Evolutionary conservation across 35 echinoderm and acorn worm species (phyloP).

Genomic region (Apostichopus parvimensis): DNA sequence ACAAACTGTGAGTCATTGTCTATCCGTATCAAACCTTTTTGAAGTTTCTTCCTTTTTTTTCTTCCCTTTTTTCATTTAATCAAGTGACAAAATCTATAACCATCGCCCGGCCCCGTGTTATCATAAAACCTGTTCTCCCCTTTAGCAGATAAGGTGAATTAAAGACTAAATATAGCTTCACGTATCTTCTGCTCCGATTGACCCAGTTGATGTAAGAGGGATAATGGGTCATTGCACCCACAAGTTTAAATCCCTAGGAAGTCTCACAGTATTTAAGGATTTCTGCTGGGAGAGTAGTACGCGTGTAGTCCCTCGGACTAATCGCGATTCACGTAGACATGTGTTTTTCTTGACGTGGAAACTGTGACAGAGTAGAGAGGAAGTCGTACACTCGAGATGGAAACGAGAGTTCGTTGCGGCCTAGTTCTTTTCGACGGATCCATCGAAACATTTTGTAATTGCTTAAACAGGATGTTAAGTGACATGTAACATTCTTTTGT

Average conservation of each 20-base stretch:
- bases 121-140: background rate
- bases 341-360: constrained; percentile 1
- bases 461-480: no score
- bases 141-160: background rate
- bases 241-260: background rate
- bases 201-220: background rate
- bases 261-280: background rate
- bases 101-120: background rate
- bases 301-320: background rate
- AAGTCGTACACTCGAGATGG: background rate
- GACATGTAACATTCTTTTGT: no score
- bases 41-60: no score
- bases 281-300: background rate
- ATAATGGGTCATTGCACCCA: background rate
- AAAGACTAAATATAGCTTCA: background rate
- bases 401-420: background rate
- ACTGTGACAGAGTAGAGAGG: background rate
- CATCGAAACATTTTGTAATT: no score
- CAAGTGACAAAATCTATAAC: background rate
- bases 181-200: background rate
- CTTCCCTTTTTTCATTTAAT: background rate
- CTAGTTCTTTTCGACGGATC: background rate
- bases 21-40: no score
- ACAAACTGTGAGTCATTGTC: no score
- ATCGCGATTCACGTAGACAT: background rate